These are phyloP conservation scores for Basileuterus tristriatus DNA, from an alignment of 2,797 vertebrate genomes.

Conservation along the genomic window DNA sequence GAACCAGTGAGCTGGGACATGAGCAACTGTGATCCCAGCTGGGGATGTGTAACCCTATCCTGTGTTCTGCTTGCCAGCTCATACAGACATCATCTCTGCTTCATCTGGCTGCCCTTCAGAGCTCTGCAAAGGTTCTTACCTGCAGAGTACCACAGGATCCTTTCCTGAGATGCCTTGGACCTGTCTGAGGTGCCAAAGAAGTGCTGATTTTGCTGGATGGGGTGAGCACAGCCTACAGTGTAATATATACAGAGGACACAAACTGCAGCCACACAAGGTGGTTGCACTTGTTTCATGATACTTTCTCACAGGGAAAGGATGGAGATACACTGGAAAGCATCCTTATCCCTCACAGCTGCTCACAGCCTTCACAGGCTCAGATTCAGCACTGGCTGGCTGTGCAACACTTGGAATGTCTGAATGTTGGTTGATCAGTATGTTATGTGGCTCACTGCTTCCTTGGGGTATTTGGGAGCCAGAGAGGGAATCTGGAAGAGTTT, in stretches of 20 bases:
- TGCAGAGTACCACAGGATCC: background rate
- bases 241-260: background rate
- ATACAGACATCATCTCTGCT: background rate
- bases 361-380: background rate
- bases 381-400: background rate
- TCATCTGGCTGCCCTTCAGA: background rate
- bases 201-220: background rate
- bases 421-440: background rate
- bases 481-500: background rate
- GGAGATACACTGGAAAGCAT: background rate
- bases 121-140: background rate
- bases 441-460: background rate
- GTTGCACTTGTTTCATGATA: background rate
- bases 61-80: background rate
- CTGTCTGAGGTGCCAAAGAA: background rate
- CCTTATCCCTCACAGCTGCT: background rate
- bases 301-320: background rate
- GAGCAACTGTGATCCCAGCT: background rate
- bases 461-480: background rate
- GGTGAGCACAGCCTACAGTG: background rate
- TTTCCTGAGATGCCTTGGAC: background rate
- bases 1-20: background rate
- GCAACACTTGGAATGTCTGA: background rate
- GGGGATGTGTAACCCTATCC: background rate
- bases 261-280: background rate